Percentiles rank a stretch among this genome's conserved stretches.
phyloP scores from a whole-genome alignment of 2,113 vertebrate species.

The Vicugna pacos region DNA sequence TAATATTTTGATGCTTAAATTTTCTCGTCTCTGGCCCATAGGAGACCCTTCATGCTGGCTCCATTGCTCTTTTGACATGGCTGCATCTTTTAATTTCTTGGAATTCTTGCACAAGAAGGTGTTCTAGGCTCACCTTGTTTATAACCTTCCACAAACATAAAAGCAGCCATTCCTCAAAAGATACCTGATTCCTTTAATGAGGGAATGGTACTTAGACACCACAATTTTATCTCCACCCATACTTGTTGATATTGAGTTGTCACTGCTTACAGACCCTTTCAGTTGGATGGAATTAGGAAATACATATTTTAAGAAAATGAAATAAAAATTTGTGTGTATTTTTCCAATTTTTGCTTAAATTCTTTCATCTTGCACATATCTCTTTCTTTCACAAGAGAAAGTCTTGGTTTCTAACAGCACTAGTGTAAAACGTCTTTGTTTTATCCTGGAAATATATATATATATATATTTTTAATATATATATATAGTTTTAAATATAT shows the following conservation, averaged over 20 bases:
- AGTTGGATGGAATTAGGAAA: background rate
- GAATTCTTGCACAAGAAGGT: background rate
- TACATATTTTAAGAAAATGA: background rate
- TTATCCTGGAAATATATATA: background rate
- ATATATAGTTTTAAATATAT: background rate
- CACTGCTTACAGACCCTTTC: background rate
- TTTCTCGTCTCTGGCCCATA: background rate
- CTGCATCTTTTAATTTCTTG: background rate
- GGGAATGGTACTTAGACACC: background rate
- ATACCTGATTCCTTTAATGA: background rate
- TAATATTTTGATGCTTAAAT: background rate
- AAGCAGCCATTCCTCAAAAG: background rate
- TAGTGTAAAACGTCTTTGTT: background rate
- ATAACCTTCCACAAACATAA: background rate
- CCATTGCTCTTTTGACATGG: background rate
- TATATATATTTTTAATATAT: background rate
- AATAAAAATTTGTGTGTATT: background rate
- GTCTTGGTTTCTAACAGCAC: background rate
- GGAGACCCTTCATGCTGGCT: background rate
- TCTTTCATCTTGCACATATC: background rate
- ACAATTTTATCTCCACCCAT: background rate
- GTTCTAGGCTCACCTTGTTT: background rate
- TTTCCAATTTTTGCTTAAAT: background rate
- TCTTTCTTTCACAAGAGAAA: background rate
- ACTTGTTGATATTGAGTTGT: background rate